Evolutionary conservation across 2,113 vertebrate genomes (phyloP), one percentile per base, ranked within the genome.

Genomic region (Phalacrocorax brasilianus): DNA sequence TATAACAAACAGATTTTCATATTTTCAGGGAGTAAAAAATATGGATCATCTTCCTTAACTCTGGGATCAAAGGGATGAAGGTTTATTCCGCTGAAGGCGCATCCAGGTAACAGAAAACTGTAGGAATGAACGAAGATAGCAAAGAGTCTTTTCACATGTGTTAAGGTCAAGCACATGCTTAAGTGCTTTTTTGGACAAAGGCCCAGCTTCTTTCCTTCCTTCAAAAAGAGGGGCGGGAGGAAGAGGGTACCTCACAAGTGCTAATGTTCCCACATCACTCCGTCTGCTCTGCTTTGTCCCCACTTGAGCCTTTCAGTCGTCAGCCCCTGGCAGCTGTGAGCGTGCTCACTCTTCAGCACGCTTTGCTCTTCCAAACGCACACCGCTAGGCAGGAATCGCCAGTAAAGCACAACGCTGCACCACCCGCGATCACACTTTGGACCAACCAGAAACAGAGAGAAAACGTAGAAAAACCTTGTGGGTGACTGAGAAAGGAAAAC

Each of bases 171-270:
- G 87, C 38, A 40, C 32, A 45, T 0, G 5, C 16, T 79, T 45
- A 94, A 96, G 71, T 85, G 85, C 8, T 91, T 87, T 93, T 89
- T 78, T 79, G 84, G 91, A 94, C 62, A 86, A 95, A 94, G 49
- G 62, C 73, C 35, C 83, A 73, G 76, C 58, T 66, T 45, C 76
- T 72, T 26, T 72, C 47, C 26, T 50, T 21, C 19, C 74, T 76
- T 26, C 45, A 52, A 45, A 62, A 62, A 6, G 47, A 65, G 27
- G 28, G 72, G 82, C 87, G 94, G 89, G 88, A 75, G 70, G 55
- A 59, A 40, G 42, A 65, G 62, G 33, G 53, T n/a, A 55, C 80
- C 72, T 95, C 74, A 45, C 83, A 86, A 92, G 88, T 81, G 79
- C 68, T 86, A 28, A 78, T 44, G 83, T 89, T 96, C 85, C 93